These are phyloP conservation scores for Arctopsyche grandis DNA, from an alignment of 1,140 invertebrate species.

Conservation along the genomic window DNA sequence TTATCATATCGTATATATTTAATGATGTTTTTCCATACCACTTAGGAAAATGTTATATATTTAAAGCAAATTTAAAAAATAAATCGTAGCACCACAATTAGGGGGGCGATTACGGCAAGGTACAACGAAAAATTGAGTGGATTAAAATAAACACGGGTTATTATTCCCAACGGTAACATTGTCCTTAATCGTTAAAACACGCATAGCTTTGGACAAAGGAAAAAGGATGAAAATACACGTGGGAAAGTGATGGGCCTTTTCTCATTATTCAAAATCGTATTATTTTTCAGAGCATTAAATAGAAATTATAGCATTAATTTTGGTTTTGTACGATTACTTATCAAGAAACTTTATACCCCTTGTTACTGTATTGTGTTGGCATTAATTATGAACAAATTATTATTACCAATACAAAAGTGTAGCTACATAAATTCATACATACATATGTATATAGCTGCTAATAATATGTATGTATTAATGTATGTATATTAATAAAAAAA, in stretches of 20 bases:
- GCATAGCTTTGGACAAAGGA: neutral
- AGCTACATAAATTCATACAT: too few relatives aligned
- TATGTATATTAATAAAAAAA: too few relatives aligned
- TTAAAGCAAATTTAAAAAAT: neutral
- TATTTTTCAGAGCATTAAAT: neutral
- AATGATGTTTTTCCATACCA: neutral
- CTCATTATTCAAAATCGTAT: neutral
- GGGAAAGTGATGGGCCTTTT: neutral
- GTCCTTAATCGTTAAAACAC: slow-evolving; percentile 20
- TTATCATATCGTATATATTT: neutral
- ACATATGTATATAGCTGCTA: too few relatives aligned
- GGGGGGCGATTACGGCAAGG: neutral
- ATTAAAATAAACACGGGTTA: slow-evolving; percentile 31
- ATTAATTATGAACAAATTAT: too few relatives aligned
- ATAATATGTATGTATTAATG: too few relatives aligned
- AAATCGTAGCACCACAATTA: neutral
- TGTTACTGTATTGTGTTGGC: too few relatives aligned
- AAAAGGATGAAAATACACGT: neutral
- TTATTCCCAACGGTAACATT: slow-evolving; percentile 19
- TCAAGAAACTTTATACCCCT: too few relatives aligned
- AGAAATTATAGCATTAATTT: neutral
- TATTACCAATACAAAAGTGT: too few relatives aligned
- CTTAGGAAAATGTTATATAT: neutral
- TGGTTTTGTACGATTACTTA: too few relatives aligned
- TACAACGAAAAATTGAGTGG: slow-evolving; percentile 20